A percentile compares a stretch with the other conserved stretches of the same genome.
Evolutionary conservation across 37 sponge, comb jelly and placozoan species (phyloP).

Genomic region (Oopsacas minuta): DNA sequence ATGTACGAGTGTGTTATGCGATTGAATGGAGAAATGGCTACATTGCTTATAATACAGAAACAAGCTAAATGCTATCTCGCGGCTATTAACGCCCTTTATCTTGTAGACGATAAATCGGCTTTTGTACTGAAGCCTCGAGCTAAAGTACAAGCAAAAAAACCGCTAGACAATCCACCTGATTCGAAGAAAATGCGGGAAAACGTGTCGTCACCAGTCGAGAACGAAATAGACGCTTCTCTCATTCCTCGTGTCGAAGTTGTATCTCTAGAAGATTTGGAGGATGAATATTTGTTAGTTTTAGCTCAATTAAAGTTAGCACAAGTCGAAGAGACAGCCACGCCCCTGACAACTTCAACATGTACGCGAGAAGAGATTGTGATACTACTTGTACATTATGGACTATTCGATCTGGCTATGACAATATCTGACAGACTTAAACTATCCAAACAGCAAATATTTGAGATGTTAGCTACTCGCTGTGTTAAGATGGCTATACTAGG

Average conservation of each 20-base stretch:
- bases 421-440: not conserved
- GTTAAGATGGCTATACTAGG: not conserved
- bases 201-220: not conserved
- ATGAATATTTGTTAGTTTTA: not conserved
- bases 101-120: slow-evolving; percentile 19
- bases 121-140: slow-evolving; percentile 1
- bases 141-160: not conserved
- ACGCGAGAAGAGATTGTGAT: not conserved
- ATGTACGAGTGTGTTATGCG: slow-evolving; percentile 20
- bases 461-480: not conserved
- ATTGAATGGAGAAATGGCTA: not conserved
- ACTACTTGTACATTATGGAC: not conserved
- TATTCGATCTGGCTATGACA: not conserved
- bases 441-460: not conserved
- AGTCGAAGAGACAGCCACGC: not conserved
- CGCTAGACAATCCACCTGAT: not conserved
- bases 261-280: not conserved
- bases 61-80: slow-evolving; percentile 29
- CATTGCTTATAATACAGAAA: not conserved
- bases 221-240: not conserved
- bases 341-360: not conserved
- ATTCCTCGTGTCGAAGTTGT: not conserved
- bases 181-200: not conserved
- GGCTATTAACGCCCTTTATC: slow-evolving; percentile 24
- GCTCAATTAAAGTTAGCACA: not conserved